Base-by-base conservation (phyloP, 2,797 vertebrate species). In the Pangasius larnaudii region DNA sequence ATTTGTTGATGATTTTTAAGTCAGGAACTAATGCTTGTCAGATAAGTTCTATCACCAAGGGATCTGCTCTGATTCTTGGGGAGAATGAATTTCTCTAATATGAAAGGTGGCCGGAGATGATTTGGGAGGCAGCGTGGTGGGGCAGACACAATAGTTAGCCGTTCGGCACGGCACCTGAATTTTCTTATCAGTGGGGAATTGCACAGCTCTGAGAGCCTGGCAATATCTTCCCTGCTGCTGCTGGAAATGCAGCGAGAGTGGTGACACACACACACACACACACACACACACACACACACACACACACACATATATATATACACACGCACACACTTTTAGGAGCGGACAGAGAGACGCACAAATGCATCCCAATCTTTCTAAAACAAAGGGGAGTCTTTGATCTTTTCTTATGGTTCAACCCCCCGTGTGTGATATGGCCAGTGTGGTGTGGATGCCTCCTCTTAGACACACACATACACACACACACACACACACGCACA, bases 331-430 rank as follows among this genome's bases (percentile, higher is more conserved):
- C 49, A n/a, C 58, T 65, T 74, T 30, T 81, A 80, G 42, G 84
- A 81, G 83, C 71, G 27, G 49, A 79, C 27, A 81, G 42, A 27
- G 85, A 82, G 69, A 14, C 46, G 78, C 84, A 72, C 90, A 93
- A 90, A 89, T 85, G 88, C 88, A 87, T 80, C 88, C 86, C 88
- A 91, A 91, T 89, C 89, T 93, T 95, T 93, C 88, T 90, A 93
- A 93, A 95, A 96, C 94, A 95, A 96, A 96, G 94, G 93, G 92
- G 89, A 87, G 90, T 71, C 90, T 91, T 92, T 92, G 91, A 91
- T 92, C 88, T 91, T 88, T 87, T 87, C 86, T 82, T 89, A 80
- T 10, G 51, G 84, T 65, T 19, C 81, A 67, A 42, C 16, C 67
- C 69, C 69, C 69, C 22, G 84, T 90, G 86, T 81, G 74, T 74